These are phyloP conservation scores for Morpho deidamia DNA, from an alignment of 2,888 invertebrate species.

Conservation along the genomic window DNA sequence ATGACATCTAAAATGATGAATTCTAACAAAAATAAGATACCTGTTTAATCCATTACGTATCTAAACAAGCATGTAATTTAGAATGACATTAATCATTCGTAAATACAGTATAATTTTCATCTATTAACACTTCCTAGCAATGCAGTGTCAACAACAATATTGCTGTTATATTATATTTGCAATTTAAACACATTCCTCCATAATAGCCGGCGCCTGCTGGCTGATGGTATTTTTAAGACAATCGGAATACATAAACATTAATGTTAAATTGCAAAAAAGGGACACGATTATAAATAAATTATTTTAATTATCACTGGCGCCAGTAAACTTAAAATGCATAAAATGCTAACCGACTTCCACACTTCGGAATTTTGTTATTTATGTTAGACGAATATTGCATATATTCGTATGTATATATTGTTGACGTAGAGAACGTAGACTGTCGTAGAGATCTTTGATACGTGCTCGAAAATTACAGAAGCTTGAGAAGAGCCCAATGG, in stretches of 20 bases:
- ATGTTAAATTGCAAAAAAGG: neutral
- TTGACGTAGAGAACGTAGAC: too few relatives aligned
- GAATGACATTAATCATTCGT: too few relatives aligned
- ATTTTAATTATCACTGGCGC: conserved; percentile 4
- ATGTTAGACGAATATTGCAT: too few relatives aligned
- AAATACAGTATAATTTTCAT: neutral
- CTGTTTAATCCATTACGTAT: neutral
- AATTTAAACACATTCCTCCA: conserved; percentile 12
- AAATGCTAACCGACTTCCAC: neutral
- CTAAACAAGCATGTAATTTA: neutral
- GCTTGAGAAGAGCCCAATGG: too few relatives aligned
- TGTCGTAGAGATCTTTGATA: too few relatives aligned
- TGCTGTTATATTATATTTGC: neutral
- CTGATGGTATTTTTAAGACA: conserved; percentile 5
- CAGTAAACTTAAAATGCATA: neutral
- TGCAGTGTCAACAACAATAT: conserved; percentile 1
- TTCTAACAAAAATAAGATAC: too few relatives aligned
- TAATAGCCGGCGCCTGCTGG: conserved; percentile 11
- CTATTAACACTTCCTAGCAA: neutral
- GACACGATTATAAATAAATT: neutral
- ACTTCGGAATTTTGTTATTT: too few relatives aligned
- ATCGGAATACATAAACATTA: conserved; percentile 6
- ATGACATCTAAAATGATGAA: too few relatives aligned
- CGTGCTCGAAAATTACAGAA: too few relatives aligned
- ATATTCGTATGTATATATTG: too few relatives aligned